A percentile compares a stretch with the other conserved stretches of the same genome.
Conservation (phyloP, 2,797 vertebrate genomes). For the Rhynchonycteris naso region DNA sequence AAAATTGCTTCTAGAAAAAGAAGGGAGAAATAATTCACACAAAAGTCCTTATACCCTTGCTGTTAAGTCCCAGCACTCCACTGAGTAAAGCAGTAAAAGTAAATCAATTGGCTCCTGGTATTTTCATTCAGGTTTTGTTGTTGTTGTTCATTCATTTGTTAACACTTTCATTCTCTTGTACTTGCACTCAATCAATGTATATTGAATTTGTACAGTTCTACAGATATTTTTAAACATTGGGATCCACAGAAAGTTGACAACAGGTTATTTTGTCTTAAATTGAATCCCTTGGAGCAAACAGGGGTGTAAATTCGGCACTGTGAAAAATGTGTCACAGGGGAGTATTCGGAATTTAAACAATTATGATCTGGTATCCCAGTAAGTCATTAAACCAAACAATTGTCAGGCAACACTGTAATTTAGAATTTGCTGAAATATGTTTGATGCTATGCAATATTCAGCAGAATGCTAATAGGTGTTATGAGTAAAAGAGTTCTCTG, state of each 20-base stretch:
- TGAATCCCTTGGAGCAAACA: background rate
- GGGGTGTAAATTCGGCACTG: background rate
- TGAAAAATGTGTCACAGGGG: background rate
- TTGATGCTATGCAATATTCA: background rate
- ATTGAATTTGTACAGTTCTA: background rate
- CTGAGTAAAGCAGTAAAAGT: background rate
- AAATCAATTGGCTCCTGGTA: background rate
- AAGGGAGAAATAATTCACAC: slow-evolving; percentile 50
- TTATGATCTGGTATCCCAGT: background rate
- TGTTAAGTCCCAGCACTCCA: background rate
- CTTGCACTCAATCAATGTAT: background rate
- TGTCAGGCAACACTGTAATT: background rate
- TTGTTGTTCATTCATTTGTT: background rate
- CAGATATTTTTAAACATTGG: background rate
- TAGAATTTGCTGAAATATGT: background rate
- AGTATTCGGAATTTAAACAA: background rate
- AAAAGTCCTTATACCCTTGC: background rate
- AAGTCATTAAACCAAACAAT: background rate
- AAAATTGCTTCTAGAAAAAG: slow-evolving; percentile 63
- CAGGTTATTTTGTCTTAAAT: background rate
- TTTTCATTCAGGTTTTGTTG: background rate
- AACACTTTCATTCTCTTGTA: background rate
- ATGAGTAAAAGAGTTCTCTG: background rate
- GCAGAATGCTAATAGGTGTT: background rate
- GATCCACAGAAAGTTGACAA: background rate